Percentiles rank a stretch among this genome's conserved stretches.
phyloP scores from a whole-genome alignment of 2,797 vertebrate species.

The Chanos chanos region DNA sequence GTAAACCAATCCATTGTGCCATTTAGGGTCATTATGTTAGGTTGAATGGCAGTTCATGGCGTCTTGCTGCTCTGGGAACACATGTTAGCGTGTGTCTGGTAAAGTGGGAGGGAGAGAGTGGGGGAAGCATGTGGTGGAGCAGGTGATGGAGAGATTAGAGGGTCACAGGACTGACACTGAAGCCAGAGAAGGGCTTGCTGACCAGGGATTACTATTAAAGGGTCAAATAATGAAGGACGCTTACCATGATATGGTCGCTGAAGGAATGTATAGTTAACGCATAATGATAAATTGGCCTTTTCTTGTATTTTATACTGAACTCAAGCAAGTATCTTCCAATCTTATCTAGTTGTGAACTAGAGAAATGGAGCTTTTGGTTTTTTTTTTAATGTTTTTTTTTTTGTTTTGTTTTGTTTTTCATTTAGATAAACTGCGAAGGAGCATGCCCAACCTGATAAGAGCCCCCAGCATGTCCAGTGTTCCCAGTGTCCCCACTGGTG shows the following conservation, averaged over 20 bases:
- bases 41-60: conserved; percentile 36
- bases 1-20: too few species aligned
- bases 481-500: conserved; percentile 79
- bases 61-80: conserved; percentile 1
- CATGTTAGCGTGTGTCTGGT: conserved; percentile 7
- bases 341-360: too few species aligned
- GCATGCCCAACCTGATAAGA: conserved; percentile 95
- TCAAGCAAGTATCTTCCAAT: too few species aligned
- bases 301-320: too few species aligned
- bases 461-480: conserved; percentile 94
- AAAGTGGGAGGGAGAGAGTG: not conserved
- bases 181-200: too few species aligned
- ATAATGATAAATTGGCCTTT: too few species aligned
- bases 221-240: too few species aligned
- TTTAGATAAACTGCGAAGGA: conserved; percentile 91
- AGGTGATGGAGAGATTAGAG: not conserved
- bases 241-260: too few species aligned
- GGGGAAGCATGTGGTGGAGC: not conserved
- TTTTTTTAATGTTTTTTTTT: not conserved
- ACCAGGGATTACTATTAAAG: too few species aligned
- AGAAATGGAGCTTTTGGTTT: not conserved
- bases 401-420: conserved; percentile 39
- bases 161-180: not conserved
- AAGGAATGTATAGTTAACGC: too few species aligned
- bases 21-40: conserved; percentile 1